These are phyloP conservation scores for Mormoops blainvillei DNA, from an alignment of 2,113 vertebrate genomes.

Conservation along the genomic window DNA sequence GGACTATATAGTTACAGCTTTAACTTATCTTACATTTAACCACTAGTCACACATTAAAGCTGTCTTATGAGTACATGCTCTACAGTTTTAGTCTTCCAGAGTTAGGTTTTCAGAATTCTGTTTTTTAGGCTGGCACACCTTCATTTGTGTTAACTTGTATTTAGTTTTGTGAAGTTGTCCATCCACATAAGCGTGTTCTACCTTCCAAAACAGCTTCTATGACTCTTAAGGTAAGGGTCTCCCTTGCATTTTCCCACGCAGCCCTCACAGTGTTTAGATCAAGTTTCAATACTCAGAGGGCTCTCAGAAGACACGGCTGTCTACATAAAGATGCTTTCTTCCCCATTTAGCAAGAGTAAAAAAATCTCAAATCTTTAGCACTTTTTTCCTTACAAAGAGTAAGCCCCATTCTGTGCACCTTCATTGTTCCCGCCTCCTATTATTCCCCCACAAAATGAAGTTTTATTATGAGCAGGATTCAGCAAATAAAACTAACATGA, in stretches of 20 bases:
- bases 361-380: not conserved
- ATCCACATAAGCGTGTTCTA: not conserved
- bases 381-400: not conserved
- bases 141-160: not conserved
- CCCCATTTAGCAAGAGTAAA: not conserved
- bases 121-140: not conserved
- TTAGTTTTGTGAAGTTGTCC: not conserved
- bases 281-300: not conserved
- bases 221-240: not conserved
- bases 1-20: not conserved
- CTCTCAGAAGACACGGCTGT: not conserved
- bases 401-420: not conserved
- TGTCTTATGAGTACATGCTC: not conserved
- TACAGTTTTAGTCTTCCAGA: not conserved
- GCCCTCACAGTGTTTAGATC: not conserved
- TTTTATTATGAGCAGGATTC: constrained; percentile 17
- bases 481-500: not conserved
- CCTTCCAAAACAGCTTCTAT: not conserved
- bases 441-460: not conserved
- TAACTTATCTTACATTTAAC: not conserved
- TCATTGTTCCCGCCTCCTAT: not conserved
- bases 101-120: constrained; percentile 3
- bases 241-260: not conserved
- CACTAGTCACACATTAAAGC: not conserved
- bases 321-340: not conserved